Base-by-base conservation (phyloP, 2,888 invertebrate genomes). In the Drosophila pullipes region DNA sequence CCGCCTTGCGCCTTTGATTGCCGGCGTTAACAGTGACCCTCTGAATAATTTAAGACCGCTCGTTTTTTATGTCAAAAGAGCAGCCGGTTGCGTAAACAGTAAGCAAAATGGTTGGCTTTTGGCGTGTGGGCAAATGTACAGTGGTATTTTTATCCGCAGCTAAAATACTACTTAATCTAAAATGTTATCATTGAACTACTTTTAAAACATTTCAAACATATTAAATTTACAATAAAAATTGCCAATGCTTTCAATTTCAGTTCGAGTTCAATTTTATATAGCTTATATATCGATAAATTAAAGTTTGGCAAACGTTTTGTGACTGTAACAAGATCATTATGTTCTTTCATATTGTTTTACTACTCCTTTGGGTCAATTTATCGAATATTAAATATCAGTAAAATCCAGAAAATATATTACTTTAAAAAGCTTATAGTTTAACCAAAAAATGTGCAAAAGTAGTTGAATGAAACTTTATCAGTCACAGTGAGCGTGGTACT, bases 21-120 rank as follows among this genome's bases (percentile, higher is more conserved):
- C 78, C 69, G 70, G 60, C 41, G 61, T 64, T 73, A 70, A 50
- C 60, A 69, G 68, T 69, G 67, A 66, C 73, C 76, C 76, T 70
- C 90, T 90, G 86, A 81, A 90, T 90, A 85, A 87, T 87, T 87
- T 76, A 90, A 77, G 78, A 63, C 68, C 52, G 64, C 58, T 66
- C 70, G 64, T 30, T 84, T 82, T 76, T 66, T 69, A 33, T 61
- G 59, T 65, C 62, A 82, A 82, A 87, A 81, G 75, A 81, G 71
- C 81, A 82, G 63, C 69, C 53, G 65, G 59, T 64, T 67, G 50
- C 72, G 49, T 47, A 55, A 18, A 37, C 62, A 61, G 49, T 52
- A 59, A 71, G 50, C 71, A 47, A 57, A 64, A 88, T 60, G 59
- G 69, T 83, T 74, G 65, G 65, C 55, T 77, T 64, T 30, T 30